These are phyloP conservation scores for Syrrhaptes paradoxus DNA, from an alignment of 2,113 vertebrate genomes.

Conservation along the genomic window DNA sequence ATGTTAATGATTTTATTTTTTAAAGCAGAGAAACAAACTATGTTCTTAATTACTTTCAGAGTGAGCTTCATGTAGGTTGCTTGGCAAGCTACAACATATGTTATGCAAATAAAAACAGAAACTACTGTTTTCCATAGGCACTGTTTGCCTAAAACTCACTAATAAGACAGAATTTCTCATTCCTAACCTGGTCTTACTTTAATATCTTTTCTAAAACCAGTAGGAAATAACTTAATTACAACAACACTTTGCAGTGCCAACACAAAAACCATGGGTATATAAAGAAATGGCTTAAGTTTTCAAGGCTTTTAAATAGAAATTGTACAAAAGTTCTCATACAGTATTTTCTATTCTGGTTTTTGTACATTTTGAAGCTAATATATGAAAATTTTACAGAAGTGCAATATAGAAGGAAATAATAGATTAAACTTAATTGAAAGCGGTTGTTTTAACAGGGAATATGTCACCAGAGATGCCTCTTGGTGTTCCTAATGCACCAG, in stretches of 20 bases:
- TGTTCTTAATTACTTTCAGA: constrained; percentile 51
- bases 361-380: neutral
- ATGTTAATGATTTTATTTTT: constrained; percentile 4
- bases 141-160: neutral
- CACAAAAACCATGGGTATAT: neutral
- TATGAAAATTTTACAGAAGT: neutral
- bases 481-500: neutral
- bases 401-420: neutral
- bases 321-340: neutral
- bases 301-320: neutral
- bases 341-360: neutral
- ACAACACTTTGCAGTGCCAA: neutral
- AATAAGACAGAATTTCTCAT: constrained; percentile 27
- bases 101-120: constrained; percentile 65
- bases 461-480: neutral
- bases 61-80: constrained; percentile 4
- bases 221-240: constrained; percentile 6
- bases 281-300: neutral
- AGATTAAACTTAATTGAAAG: neutral
- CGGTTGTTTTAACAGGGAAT: neutral
- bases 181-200: constrained; percentile 14
- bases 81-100: constrained; percentile 52
- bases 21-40: neutral
- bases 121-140: constrained; percentile 33
- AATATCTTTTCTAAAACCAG: neutral